Evolutionary conservation across 2,888 invertebrate genomes (phyloP).

Genomic region (Dione vanillae): DNA sequence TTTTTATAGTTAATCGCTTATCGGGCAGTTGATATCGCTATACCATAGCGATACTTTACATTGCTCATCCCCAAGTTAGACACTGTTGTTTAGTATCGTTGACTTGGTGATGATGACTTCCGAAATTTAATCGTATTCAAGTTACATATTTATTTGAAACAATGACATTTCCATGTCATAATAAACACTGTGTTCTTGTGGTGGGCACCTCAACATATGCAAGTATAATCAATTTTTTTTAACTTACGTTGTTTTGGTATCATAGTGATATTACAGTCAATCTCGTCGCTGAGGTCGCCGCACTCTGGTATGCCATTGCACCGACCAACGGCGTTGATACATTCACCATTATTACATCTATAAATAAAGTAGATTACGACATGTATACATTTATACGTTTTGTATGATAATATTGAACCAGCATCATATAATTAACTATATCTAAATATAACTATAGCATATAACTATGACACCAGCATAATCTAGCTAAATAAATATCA

Average conservation of each 20-base stretch:
- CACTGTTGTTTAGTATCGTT: no score
- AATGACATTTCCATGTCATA: no score
- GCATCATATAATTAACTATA: neutral
- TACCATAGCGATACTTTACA: no score
- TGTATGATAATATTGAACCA: neutral
- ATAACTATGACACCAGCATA: neutral
- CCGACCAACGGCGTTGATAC: constrained; percentile 66
- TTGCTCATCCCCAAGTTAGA: no score
- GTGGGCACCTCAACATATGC: no score
- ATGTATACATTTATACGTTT: neutral
- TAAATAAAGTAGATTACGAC: constrained; percentile 52
- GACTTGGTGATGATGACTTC: no score
- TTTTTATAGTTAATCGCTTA: no score
- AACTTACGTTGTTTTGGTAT: constrained; percentile 56
- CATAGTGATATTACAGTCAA: constrained; percentile 73
- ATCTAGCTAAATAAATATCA: neutral
- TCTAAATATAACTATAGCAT: no score
- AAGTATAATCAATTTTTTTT: neutral
- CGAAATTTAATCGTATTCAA: no score
- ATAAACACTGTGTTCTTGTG: no score
- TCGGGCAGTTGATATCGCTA: no score
- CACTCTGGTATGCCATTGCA: constrained; percentile 86
- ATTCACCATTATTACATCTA: constrained; percentile 78
- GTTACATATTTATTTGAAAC: no score
- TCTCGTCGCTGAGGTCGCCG: constrained; percentile 83